Evolutionary conservation across 2,797 vertebrate species (phyloP), one percentile per base, ranked within the genome.

Genomic region (Tragelaphus oryx): DNA sequence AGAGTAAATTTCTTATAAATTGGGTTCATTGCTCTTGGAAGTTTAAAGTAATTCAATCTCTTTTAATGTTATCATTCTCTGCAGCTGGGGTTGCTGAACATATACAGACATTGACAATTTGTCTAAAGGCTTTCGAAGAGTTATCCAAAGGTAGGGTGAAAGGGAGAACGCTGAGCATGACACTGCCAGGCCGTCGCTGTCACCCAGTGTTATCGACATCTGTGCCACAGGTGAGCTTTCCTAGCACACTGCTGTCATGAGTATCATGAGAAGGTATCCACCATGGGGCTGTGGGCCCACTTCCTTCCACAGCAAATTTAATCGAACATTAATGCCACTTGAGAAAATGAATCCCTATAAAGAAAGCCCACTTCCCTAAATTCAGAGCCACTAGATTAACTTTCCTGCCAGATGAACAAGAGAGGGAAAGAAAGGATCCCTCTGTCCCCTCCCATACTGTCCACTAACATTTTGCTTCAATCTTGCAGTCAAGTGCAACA

Each of bases 371-470:
- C 83, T 89, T 93, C 71, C 83, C 91, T 89, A 93, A 92, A 94
- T 89, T 92, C 91, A 95, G 88, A 96, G 95, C 75, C 80, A 79
- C 83, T 30, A 74, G 96, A 91, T 93, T 87, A 90, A 81, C 93
- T 96, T 89, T 93, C 91, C 89, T 82, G 84, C 76, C 57, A 93
- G 59, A 87, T 57, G 89, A 95, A 50, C 44, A 48, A 41, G 57
- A 48, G 71, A 80, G 60, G 13, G 12, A 93, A 68, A 96, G 89
- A 96, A 97, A 95, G 91, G 91, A 89, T 57, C 95, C 52, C 95
- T 91, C 83, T 96, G 93, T 94, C 83, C 94, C 59, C 18, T 62
- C 85, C n/a, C 79, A 83, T 0, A 96, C 52, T 48, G 89, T 52
- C 92, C 90, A 85, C 52, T 46, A 78, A 80, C 2, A 0, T 65